phyloP scores from a whole-genome alignment of 2,797 vertebrate genomes.

The Neosilurus hyrtlii region DNA sequence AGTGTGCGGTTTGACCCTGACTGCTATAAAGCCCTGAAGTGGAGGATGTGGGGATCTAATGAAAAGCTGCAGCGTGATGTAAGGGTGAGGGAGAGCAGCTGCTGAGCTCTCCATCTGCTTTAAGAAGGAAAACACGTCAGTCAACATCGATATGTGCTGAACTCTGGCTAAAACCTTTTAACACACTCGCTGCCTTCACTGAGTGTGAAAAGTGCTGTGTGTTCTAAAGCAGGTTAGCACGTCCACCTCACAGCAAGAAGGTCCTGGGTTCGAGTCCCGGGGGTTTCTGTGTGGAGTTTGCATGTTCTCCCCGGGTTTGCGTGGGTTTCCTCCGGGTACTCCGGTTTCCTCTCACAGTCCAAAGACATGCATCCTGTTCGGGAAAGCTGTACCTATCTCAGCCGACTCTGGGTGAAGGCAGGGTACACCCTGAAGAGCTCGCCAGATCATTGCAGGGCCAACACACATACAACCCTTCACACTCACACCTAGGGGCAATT shows the following conservation, averaged over 20 bases:
- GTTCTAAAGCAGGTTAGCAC: not conserved
- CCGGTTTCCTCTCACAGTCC: too few species aligned
- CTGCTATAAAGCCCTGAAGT: too few species aligned
- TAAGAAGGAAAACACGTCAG: not conserved
- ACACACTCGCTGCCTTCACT: not conserved
- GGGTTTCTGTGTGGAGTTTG: not conserved
- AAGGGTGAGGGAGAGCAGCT: not conserved
- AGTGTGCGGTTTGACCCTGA: not conserved
- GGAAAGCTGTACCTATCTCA: too few species aligned
- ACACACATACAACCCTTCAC: too few species aligned
- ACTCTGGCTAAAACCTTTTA: not conserved
- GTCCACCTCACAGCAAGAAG: not conserved
- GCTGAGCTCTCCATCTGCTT: not conserved
- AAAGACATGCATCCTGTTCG: too few species aligned
- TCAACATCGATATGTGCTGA: not conserved
- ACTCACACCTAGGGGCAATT: too few species aligned
- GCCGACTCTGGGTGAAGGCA: too few species aligned
- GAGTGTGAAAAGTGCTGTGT: not conserved
- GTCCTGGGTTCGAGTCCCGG: not conserved
- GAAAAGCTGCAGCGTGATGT: conserved; percentile 1
- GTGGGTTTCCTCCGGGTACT: too few species aligned
- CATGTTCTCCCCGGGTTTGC: too few species aligned
- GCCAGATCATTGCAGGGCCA: too few species aligned
- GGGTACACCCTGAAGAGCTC: too few species aligned
- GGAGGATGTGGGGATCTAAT: not conserved